Evolutionary conservation across 1,140 invertebrate species (phyloP), one percentile per base, ranked within the genome.

Genomic region (Sinonovacula constricta): DNA sequence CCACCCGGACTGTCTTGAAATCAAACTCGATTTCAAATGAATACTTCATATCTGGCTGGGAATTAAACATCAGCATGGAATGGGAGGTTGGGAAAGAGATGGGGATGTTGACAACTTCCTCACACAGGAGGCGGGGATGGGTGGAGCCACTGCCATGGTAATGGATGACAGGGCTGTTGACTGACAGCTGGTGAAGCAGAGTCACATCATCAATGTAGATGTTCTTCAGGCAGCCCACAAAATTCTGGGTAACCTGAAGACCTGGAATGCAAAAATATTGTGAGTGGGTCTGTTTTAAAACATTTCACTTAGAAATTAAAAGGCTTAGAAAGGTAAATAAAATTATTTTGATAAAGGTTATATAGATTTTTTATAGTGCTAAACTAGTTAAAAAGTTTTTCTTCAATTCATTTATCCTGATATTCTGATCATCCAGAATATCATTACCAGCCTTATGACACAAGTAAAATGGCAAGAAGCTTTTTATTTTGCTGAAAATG

Each of bases 171-270:
- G 81, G 94, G 30, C 81, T 76, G n/a, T 83, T 85, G 31, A 28
- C 57, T n/a, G 71, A 93, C 65, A 98, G 90, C 86, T 97, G 95
- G 87, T 97, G 97, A 54, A 98, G 92, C 69, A 98, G 96, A 0
- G 96, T 97, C 22, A 96, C 94, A 83, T 97, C 96, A 88, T 98
- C 97, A 88, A 96, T 97, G 88, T 97, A 98, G 26, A 97, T 95
- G 89, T 97, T 97, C 85, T 97, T 96, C 0, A 98, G 88, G 81
- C 95, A 96, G 15, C 97, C 97, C 86, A 95, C 95, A 85, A 94
- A 94, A 81, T 92, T 93, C 76, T 93, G 92, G 31, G 90, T 90
- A 2, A 92, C 92, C 34, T 89, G 86, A 77, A 93, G 82, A 71
- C 92, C 92, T 93, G 84, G 26, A 80, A 60, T 69, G 56, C 49